Evolutionary conservation across 2,888 invertebrate genomes (phyloP), one percentile per base, ranked within the genome.

Genomic region (Copidosoma aretas): DNA sequence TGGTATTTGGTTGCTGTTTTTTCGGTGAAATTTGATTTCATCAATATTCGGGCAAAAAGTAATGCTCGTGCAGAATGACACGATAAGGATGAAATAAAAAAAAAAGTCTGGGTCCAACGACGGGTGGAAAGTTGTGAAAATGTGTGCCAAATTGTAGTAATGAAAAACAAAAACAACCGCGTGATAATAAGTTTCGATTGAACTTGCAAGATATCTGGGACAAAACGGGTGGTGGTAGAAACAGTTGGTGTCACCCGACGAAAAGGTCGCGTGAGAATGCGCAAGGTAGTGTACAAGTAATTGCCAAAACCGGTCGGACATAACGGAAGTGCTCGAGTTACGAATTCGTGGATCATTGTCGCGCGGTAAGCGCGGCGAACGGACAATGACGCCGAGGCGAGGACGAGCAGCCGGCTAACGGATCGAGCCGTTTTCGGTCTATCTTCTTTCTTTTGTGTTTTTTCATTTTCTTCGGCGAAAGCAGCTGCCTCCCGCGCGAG

Each of bases 301-400:
- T 32, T 32, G 32, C 32, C 32, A 32, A 15, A 24, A 56, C 62
- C 59, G 59, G 59, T 51, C 46, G 53, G 25, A 32, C 25, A 39
- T 62, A 51, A 58, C 57, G 59, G 54, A 57, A 53, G 52, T 25
- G 61, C 43, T 24, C 49, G n/a, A 15, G 41, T 39, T 49, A 46
- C 41, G 56, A 43, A 24, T 60, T 54, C 39, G 25, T 19, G 49
- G 19, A 52, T n/a, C n/a, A n/a, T 32, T 32, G 32, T 52, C 17
- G 54, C 17, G 54, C 39, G 46, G 54, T 19, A 25, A 52, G 52
- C 24, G 39, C 43, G 46, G 4, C 15, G 22, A 15, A 12, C 21
- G 53, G n/a, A 21, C 46, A 66, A 39, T 51, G 51, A 51, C n/a
- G 24, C 24, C 22, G 51, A 24, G 32, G 25, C 32, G 22, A 14